A percentile compares a stretch with the other conserved stretches of the same genome.
These are phyloP conservation scores for Brachirus orientalis DNA, from an alignment of 2,113 vertebrate species.

Conservation along the genomic window DNA sequence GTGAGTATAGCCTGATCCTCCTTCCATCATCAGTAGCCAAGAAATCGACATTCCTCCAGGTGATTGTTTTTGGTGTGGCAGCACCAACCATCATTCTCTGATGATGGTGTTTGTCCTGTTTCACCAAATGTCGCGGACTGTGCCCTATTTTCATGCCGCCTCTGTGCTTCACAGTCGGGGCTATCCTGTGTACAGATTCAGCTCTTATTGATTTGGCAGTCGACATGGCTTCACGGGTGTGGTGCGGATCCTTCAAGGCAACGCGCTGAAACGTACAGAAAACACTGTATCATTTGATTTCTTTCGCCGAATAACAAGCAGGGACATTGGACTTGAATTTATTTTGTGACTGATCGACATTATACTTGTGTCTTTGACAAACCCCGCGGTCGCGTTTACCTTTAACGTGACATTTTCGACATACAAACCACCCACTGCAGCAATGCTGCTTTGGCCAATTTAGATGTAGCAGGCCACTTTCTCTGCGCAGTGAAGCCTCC, in stretches of 20 bases:
- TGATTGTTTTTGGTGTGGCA: constrained; percentile 49
- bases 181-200: constrained; percentile 40
- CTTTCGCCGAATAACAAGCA: too few species aligned
- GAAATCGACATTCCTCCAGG: constrained; percentile 33
- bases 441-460: constrained; percentile 53
- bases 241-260: constrained; percentile 72
- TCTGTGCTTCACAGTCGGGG: background rate
- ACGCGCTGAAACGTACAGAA: constrained; percentile 53
- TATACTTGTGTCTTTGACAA: constrained; percentile 16
- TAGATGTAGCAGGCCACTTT: constrained; percentile 52
- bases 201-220: constrained; percentile 73
- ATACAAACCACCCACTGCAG: constrained; percentile 81
- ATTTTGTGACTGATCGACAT: background rate
- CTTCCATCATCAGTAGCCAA: constrained; percentile 15
- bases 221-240: constrained; percentile 81
- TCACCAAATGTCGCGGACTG: background rate
- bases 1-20: constrained; percentile 54
- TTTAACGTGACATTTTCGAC: constrained; percentile 56
- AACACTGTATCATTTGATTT: too few species aligned
- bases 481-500: constrained; percentile 52
- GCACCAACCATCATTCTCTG: background rate
- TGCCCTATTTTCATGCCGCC: background rate
- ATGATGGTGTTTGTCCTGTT: background rate
- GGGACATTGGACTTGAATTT: too few species aligned
- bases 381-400: constrained; percentile 34